Evolutionary conservation across 2,888 invertebrate genomes (phyloP).

Genomic region (Eustalomyia histrio): DNA sequence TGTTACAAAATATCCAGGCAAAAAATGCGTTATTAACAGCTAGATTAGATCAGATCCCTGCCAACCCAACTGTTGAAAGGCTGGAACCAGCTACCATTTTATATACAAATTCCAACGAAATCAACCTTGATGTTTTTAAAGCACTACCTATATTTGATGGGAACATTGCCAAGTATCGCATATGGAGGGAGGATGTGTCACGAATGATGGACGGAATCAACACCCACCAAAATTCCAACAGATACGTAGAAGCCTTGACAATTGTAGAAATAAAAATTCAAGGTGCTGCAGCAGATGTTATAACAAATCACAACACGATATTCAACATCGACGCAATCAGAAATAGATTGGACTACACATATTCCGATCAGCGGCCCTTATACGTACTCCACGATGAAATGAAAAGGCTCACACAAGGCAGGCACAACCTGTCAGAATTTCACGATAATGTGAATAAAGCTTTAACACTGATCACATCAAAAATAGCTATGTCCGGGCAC

Average conservation of each 20-base stretch:
- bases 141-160: no score
- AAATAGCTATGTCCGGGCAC: no score
- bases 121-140: conserved; percentile 12
- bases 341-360: conserved; percentile 22
- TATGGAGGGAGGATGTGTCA: conserved; percentile 10
- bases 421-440: not conserved
- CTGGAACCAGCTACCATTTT: conserved; percentile 5
- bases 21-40: not conserved
- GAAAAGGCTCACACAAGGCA: conserved; percentile 4
- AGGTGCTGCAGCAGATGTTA: conserved; percentile 11
- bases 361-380: conserved; percentile 12
- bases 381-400: conserved; percentile 12
- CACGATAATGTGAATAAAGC: no score
- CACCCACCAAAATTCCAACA: not conserved
- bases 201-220: conserved; percentile 1
- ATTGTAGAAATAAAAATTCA: conserved; percentile 8
- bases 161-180: not conserved
- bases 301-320: conserved; percentile 10
- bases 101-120: conserved; percentile 9
- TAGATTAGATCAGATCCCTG: conserved; percentile 10
- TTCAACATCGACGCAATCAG: conserved; percentile 21
- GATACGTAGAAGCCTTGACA: conserved; percentile 17
- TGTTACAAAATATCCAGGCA: conserved; percentile 5
- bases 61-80: not conserved
- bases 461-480: no score